Conservation (phyloP, 1,140 invertebrate species). For the Ptiloglossa arizonensis region DNA sequence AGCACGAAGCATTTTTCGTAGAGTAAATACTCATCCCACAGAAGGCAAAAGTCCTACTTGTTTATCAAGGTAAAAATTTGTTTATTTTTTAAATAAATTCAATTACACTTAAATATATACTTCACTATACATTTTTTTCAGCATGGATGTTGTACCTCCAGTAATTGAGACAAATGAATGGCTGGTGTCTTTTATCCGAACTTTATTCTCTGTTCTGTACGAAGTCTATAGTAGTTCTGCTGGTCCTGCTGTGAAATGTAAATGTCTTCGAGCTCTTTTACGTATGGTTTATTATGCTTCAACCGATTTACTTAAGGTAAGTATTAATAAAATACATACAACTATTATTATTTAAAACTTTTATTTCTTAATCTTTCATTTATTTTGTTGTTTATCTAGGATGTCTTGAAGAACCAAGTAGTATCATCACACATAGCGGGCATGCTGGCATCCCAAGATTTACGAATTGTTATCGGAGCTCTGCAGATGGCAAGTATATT, state of each 20-base stretch:
- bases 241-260: constrained; percentile 97
- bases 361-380: constrained; percentile 7
- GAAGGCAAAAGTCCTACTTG: constrained; percentile 79
- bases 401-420: constrained; percentile 95
- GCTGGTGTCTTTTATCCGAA: constrained; percentile 89
- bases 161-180: constrained; percentile 80
- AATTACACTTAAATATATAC: background rate
- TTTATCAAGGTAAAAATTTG: constrained; percentile 70
- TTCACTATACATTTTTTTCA: constrained; percentile 60
- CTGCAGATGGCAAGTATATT: constrained; percentile 97
- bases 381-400: constrained; percentile 75
- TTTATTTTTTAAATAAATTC: constrained; percentile 8
- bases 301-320: constrained; percentile 89
- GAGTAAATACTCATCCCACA: constrained; percentile 80
- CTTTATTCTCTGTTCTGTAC: constrained; percentile 95
- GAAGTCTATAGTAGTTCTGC: constrained; percentile 99
- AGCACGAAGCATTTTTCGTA: constrained; percentile 93
- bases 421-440: constrained; percentile 98
- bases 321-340: background rate
- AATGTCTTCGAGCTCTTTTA: constrained; percentile 96
- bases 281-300: constrained; percentile 97
- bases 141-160: constrained; percentile 79
- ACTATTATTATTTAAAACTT: background rate
- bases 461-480: constrained; percentile 98
- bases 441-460: constrained; percentile 97